Percentiles rank a stretch among this genome's conserved stretches.
These are phyloP conservation scores for Caenorhabditis remanei DNA, from an alignment of 1,140 invertebrate genomes.

Conservation along the genomic window DNA sequence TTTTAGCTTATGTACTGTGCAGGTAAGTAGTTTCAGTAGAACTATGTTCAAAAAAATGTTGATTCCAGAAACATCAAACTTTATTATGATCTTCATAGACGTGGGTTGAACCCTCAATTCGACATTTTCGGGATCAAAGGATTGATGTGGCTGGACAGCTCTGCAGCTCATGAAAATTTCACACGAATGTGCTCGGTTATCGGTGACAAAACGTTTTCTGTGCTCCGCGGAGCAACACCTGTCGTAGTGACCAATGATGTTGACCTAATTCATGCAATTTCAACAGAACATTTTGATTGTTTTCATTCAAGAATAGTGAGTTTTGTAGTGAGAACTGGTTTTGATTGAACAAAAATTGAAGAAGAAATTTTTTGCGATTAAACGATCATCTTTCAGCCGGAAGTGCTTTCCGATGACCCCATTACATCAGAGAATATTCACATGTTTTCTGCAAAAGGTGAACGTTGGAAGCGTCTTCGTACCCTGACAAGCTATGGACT, in stretches of 20 bases:
- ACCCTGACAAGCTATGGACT: conserved; percentile 49
- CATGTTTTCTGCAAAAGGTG: conserved; percentile 57
- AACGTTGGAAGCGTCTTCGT: conserved; percentile 56
- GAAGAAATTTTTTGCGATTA: no score
- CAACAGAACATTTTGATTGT: conserved; percentile 53
- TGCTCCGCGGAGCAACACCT: conserved; percentile 48
- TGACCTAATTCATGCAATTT: conserved; percentile 55
- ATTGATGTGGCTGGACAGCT: conserved; percentile 24
- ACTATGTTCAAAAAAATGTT: not conserved
- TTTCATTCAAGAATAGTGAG: conserved; percentile 57
- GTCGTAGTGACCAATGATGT: conserved; percentile 56
- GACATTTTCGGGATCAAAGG: conserved; percentile 38
- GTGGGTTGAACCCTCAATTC: conserved; percentile 6
- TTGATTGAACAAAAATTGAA: not conserved
- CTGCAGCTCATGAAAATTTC: conserved; percentile 24
- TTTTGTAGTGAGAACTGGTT: not conserved
- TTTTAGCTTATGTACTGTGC: not conserved
- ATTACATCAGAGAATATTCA: conserved; percentile 28
- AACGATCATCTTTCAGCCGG: not conserved
- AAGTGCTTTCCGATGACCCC: conserved; percentile 30
- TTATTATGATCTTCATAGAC: not conserved
- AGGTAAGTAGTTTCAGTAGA: not conserved
- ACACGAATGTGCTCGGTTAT: conserved; percentile 39
- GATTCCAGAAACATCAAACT: not conserved
- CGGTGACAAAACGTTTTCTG: conserved; percentile 40